These are phyloP conservation scores for Colinus virginianus DNA, from an alignment of 2,113 vertebrate species.

Conservation along the genomic window DNA sequence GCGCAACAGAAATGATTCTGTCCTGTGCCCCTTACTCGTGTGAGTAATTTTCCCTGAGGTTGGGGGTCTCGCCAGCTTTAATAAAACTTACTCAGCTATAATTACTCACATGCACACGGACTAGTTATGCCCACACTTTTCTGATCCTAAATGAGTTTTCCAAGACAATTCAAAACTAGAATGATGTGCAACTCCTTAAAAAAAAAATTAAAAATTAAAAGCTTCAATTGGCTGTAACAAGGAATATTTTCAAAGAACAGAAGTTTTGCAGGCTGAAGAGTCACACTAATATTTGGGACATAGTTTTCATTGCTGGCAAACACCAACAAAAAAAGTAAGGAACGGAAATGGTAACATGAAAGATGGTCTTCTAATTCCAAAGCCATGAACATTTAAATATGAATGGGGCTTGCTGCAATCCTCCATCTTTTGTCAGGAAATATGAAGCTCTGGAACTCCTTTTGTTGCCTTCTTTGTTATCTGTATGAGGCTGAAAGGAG, in stretches of 20 bases:
- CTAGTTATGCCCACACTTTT: background rate
- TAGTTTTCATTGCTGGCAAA: constrained; percentile 7
- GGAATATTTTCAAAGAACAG: background rate
- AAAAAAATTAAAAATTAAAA: background rate
- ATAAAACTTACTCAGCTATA: background rate
- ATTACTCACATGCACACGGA: background rate
- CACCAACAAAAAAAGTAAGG: constrained; percentile 45
- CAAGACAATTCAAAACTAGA: background rate
- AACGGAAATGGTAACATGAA: constrained; percentile 56
- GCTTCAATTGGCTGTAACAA: background rate
- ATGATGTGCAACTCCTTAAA: background rate
- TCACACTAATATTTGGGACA: background rate
- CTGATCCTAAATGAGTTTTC: background rate
- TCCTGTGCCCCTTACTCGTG: background rate
- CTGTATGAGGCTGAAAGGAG: constrained; percentile 55
- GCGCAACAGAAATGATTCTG: background rate
- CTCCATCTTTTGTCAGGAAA: constrained; percentile 67
- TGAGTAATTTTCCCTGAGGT: background rate
- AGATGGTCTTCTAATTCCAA: constrained; percentile 63
- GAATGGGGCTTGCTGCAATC: constrained; percentile 51
- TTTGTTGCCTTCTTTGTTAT: constrained; percentile 67
- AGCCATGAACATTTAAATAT: constrained; percentile 72
- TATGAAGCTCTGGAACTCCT: constrained; percentile 67
- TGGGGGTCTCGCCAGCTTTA: background rate
- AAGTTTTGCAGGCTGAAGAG: constrained; percentile 27